Evolutionary conservation across 2,113 vertebrate genomes (phyloP).

Genomic region (Aptenodytes forsteri): DNA sequence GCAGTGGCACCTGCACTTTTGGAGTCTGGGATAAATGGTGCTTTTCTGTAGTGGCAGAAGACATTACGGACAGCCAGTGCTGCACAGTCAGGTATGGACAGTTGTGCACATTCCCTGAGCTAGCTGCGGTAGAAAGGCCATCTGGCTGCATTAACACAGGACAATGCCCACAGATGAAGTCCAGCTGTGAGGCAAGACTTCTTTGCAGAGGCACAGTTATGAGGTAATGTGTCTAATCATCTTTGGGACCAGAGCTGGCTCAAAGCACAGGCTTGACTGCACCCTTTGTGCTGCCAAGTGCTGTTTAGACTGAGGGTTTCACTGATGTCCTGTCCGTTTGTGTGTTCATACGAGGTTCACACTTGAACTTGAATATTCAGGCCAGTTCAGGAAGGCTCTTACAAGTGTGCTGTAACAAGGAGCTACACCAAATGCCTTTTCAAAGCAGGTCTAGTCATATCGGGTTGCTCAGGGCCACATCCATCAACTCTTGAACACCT

Average conservation of each 20-base stretch:
- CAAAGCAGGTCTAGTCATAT: not conserved
- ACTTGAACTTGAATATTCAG: not conserved
- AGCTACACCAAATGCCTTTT: not conserved
- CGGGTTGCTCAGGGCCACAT: not conserved
- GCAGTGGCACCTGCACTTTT: not conserved
- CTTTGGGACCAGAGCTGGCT: not conserved
- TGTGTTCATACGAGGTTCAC: fast-evolving
- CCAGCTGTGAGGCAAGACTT: not conserved
- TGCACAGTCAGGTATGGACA: not conserved
- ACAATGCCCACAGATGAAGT: not conserved
- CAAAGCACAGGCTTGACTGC: not conserved
- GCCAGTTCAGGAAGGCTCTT: not conserved
- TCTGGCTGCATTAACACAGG: not conserved
- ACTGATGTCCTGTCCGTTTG: not conserved
- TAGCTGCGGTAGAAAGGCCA: not conserved
- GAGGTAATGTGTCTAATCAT: not conserved
- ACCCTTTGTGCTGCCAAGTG: not conserved
- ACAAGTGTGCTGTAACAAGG: not conserved
- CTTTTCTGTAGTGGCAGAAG: not conserved
- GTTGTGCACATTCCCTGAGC: not conserved
- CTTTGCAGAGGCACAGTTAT: not conserved
- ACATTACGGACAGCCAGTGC: not conserved
- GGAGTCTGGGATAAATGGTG: not conserved
- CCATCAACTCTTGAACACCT: not conserved
- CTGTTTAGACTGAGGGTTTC: not conserved